Percentiles rank a stretch among this genome's conserved stretches.
These are phyloP conservation scores for Lochmaea crataegi DNA, from an alignment of 2,888 invertebrate species.

Conservation along the genomic window DNA sequence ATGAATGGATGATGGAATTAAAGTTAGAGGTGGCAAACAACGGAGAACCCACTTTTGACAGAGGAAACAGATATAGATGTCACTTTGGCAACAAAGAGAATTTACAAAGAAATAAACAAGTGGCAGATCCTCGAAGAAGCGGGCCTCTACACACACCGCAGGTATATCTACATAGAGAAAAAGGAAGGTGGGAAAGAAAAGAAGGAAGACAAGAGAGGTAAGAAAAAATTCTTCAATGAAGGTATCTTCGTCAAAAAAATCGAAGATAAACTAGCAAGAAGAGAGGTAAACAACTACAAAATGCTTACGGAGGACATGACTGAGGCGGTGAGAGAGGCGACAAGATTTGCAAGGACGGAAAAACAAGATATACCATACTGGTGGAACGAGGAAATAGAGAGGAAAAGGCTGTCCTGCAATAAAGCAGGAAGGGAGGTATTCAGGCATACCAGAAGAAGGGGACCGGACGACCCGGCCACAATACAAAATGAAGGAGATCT, in stretches of 20 bases:
- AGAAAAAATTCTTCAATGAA: too few relatives aligned
- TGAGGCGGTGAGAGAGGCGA: too few relatives aligned
- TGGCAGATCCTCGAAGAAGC: neutral
- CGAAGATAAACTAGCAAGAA: too few relatives aligned
- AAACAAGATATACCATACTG: neutral
- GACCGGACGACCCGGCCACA: neutral
- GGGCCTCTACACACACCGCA: neutral
- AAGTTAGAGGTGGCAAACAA: constrained; percentile 2
- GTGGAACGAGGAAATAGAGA: constrained; percentile 13
- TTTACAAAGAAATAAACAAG: neutral
- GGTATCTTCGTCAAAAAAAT: too few relatives aligned
- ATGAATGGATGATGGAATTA: neutral
- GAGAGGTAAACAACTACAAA: neutral
- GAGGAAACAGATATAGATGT: too few relatives aligned
- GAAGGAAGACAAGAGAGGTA: neutral
- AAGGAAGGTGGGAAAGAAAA: neutral
- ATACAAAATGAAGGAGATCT: neutral
- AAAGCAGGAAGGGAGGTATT: neutral
- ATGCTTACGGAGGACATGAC: too few relatives aligned
- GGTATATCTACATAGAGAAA: neutral
- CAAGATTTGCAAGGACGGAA: too few relatives aligned
- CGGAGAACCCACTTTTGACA: constrained; percentile 11
- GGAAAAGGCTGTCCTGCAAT: constrained; percentile 10
- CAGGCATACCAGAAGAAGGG: neutral
- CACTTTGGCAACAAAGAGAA: too few relatives aligned